Evolutionary conservation across 2,797 vertebrate species (phyloP).

Genomic region (Leuciscus waleckii): DNA sequence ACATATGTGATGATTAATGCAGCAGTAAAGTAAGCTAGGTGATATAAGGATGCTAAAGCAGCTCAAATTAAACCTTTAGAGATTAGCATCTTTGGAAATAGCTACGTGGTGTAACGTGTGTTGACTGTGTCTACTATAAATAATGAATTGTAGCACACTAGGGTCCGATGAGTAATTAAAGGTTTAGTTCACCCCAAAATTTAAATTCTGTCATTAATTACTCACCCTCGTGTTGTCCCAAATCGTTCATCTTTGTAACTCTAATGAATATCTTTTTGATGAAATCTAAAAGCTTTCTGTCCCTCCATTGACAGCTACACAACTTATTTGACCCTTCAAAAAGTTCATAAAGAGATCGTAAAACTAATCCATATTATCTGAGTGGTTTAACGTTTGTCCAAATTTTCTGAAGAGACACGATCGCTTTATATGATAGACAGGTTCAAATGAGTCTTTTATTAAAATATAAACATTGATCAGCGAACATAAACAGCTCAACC

Average conservation of each 20-base stretch:
- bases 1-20: background rate
- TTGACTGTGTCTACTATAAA: background rate
- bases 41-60: constrained; percentile 19
- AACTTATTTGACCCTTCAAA: too few species aligned
- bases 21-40: background rate
- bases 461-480: background rate
- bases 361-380: background rate
- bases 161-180: background rate
- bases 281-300: too few species aligned
- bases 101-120: background rate
- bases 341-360: background rate
- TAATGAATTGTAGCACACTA: background rate
- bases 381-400: background rate
- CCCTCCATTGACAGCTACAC: too few species aligned
- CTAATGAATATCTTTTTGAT: too few species aligned
- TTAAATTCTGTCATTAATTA: background rate
- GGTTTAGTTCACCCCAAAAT: too few species aligned
- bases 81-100: constrained; percentile 15
- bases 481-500: background rate
- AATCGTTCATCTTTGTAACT: too few species aligned
- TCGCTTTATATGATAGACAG: too few species aligned
- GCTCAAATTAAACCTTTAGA: constrained; percentile 1
- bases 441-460: background rate
- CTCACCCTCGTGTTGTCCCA: background rate
- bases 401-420: background rate